Base-by-base conservation (phyloP, 2,797 vertebrate species). In the Taeniopygia guttata region DNA sequence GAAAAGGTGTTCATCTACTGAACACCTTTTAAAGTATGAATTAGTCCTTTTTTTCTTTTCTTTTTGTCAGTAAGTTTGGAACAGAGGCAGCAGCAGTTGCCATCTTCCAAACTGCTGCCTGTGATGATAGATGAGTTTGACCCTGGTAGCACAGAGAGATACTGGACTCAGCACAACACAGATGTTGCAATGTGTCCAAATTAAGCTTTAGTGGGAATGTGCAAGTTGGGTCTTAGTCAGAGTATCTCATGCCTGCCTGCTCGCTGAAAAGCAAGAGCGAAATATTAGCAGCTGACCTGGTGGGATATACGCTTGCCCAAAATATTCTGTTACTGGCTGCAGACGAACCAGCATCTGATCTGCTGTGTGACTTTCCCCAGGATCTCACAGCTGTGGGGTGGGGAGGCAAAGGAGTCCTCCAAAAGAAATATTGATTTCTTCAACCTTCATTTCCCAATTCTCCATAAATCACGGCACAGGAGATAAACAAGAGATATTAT, bases 61-160 rank as follows among this genome's bases (percentile, higher is more conserved):
- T 70, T 84, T 93, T 73, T 64, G 68, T 90, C 96, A 55, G 80
- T 92, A 88, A 83, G 23, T 55, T 93, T 79, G 91, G 95, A 94
- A 67, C 19, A 69, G 66, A 77, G 87, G 91, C 95, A 89, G 90
- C 83, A 97, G 95, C 72, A 76, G 63, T 91, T 76, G 46, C 70
- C 80, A 30, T 80, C 92, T 97, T 98, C 98, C 96, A 97, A 95
- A 87, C 74, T 90, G 81, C 95, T 97, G 97, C 96, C 97, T 96
- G 36, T 78, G 93, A 97, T 97, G 97, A 98, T 97, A 96, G 95
- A 98, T 96, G 96, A 96, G 87, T 94, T 96, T 95, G 90, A 94
- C 94, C 64, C 62, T 86, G 55, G 76, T 93, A 96, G 70, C 84
- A 80, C 38, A 78, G 89, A 87, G 92, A 95, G 95, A 96, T 95